Base-by-base conservation (phyloP, 2,888 invertebrate genomes). In the Erpobdella octoculata region DNA sequence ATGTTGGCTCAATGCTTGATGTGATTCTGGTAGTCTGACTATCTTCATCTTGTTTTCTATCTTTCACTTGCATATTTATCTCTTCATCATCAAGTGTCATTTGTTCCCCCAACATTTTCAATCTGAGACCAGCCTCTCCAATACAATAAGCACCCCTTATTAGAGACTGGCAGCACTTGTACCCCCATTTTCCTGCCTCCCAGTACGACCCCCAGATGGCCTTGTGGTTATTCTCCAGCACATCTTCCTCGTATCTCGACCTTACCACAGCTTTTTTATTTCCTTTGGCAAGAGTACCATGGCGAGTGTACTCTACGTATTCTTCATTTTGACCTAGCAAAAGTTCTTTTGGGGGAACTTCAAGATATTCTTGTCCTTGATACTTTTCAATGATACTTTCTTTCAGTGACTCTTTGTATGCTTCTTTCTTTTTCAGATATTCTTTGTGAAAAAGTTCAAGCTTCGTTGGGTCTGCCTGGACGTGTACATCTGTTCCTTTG, bases 391-490 rank as follows among this genome's bases (percentile, higher is more conserved):
- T 86, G 72, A 98, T 89, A 71, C 89, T 89, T 53, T 91, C 90
- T 81, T 92, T 92, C 28, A n/a, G n/a, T n/a, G 18, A 18, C n/a
- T 67, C 66, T 41, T 73, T 71, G 77, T 92, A 90, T 77, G 91
- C 90, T 48, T 91, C 90, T 81, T 92, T 92, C 82, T 93, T 91
- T 77, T 90, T 88, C 72, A 90, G 89, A 82, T 92, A 96, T 83
- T 96, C 91, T 71, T 90, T 88, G 82, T 93, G 90, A 73, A 98
- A 84, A 77, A 93, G 84, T 83, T 96, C 97, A 74, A 97, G 85
- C 84, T 96, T 96, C 15, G 98, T 99, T 8, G 98, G 98, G 83
- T 98, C 98, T 2, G 97, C 97, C 76, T 97, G 87, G 72, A 96
- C 87, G 74, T 84, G 81, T 9, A 82, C 80, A 58, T 83, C 82